phyloP scores from a whole-genome alignment of 2,797 vertebrate genomes.

The Anolis apletophallus region DNA sequence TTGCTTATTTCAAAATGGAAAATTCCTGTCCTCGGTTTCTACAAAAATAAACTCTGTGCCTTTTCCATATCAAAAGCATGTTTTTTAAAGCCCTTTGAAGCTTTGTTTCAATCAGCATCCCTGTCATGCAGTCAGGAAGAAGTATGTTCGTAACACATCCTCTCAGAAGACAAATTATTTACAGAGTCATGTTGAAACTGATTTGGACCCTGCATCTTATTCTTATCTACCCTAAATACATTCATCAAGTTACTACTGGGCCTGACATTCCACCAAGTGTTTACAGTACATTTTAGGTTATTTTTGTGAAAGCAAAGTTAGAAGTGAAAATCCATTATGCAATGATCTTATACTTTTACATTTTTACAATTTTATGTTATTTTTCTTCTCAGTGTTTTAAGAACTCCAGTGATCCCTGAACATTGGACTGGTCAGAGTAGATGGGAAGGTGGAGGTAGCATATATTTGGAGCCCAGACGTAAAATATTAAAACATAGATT shows the following conservation, averaged over 20 bases:
- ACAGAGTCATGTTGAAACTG: no score
- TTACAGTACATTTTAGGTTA: not conserved
- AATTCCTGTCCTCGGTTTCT: not conserved
- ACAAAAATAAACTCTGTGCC: slow-evolving; percentile 13
- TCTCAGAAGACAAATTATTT: not conserved
- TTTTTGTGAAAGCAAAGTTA: not conserved
- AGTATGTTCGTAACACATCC: not conserved
- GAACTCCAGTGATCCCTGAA: no score
- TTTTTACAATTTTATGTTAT: no score
- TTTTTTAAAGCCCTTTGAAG: slow-evolving; percentile 16
- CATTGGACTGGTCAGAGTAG: not conserved
- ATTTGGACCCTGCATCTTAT: not conserved
- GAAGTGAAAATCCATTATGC: not conserved
- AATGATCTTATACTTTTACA: not conserved
- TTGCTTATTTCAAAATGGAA: not conserved
- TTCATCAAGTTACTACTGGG: not conserved
- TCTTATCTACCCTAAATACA: not conserved
- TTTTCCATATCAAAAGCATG: slow-evolving; percentile 20
- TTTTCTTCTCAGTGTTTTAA: no score
- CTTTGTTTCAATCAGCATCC: not conserved
- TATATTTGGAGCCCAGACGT: not conserved
- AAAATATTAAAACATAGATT: not conserved
- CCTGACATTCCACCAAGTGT: not conserved
- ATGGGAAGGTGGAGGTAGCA: not conserved
- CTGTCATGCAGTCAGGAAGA: not conserved